Base-by-base conservation (phyloP, 2,113 vertebrate species). In the Oriolus oriolus region DNA sequence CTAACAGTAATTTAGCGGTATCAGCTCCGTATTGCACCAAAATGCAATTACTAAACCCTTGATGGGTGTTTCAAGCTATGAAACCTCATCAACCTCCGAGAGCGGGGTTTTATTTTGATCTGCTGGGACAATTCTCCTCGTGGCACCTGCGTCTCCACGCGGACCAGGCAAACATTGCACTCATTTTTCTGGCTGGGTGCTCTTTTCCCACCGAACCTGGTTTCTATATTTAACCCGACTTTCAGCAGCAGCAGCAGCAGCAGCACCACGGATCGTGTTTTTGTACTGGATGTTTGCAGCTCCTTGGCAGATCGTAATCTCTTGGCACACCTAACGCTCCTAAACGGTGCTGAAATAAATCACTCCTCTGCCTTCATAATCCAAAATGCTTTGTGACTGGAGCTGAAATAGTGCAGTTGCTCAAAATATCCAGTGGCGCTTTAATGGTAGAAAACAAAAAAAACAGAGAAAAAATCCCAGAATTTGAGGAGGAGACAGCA, bases 301-400 rank as follows among this genome's bases (percentile, higher is more conserved):
- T 77, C 65, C 86, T 77, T 87, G 90, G 93, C 82, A 27, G 47
- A 6, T 54, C 28, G 5, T 20, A 83, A 93, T 94, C 78, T 91
- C 68, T 90, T 96, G 92, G 93, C 87, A 80, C 7, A 23, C 68
- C 50, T 69, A 10, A 16, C 11, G 63, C 68, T 90, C 37, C 59
- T 52, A 88, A 93, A 76, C 9, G 24, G 59, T 61, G 91, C 66
- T 93, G 59, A 78, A 70, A 88, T 80, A 93, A 96, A 93, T 88
- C 85, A 66, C 22, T 52, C 20, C 68, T 77, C 47, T 41, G 54
- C 24, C 39, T 66, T 70, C 89, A 28, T 14, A 44, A 65, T 90
- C 54, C 79, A 63, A 90, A 63, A 50, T 16, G 50, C 24, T 82
- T 65, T 50, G 35, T 50, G 87, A 27, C 33, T 90, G 68, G 21